phyloP scores from a whole-genome alignment of 2,888 invertebrate genomes.

The Petrolisthes cinctipes region DNA sequence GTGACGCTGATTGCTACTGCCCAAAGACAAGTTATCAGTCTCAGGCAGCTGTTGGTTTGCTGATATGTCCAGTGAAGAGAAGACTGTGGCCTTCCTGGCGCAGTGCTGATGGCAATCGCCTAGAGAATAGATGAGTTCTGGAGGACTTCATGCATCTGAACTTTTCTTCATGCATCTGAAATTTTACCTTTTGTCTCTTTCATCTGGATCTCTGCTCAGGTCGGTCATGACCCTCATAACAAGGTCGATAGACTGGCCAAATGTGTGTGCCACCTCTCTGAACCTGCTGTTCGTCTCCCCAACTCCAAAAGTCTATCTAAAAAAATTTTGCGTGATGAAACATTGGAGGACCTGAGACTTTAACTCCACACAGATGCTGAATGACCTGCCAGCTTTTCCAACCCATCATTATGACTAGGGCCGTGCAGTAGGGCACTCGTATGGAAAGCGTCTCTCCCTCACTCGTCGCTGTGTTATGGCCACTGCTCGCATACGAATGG shows the following conservation, averaged over 20 bases:
- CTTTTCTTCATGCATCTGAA: no score
- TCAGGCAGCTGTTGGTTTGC: no score
- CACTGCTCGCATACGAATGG: no score
- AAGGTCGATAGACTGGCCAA: not conserved
- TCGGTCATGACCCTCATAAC: not conserved
- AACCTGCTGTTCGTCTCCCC: not conserved
- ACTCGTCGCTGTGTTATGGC: no score
- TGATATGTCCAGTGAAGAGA: no score
- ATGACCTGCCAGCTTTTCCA: not conserved
- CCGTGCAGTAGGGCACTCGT: not conserved
- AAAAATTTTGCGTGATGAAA: not conserved
- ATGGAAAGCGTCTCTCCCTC: not conserved
- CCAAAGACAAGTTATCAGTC: no score
- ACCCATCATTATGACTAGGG: not conserved
- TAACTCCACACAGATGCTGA: not conserved
- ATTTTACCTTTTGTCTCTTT: not conserved
- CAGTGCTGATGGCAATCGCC: no score
- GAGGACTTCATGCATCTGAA: no score
- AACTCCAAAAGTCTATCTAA: not conserved
- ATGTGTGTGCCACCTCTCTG: not conserved
- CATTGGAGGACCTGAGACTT: not conserved
- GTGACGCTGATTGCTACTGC: no score
- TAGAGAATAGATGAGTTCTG: no score
- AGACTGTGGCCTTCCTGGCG: no score
- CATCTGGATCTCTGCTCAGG: not conserved